Percentiles rank a stretch among this genome's conserved stretches.
phyloP scores from a whole-genome alignment of 2,888 invertebrate species.

The Nomada ruficornis region DNA sequence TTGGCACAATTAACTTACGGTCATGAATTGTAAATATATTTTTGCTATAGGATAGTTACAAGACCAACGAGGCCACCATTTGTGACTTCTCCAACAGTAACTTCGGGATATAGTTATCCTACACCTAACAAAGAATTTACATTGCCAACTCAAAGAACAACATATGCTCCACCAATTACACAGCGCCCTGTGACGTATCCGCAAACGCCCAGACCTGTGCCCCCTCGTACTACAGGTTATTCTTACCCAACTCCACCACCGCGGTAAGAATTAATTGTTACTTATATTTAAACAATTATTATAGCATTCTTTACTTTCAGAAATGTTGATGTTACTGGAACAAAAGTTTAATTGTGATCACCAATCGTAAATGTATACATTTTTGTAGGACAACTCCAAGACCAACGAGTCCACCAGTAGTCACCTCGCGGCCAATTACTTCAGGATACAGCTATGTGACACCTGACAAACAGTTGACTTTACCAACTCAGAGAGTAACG shows the following conservation, averaged over 20 bases:
- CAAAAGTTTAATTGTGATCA: no score
- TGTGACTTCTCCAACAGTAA: conserved; percentile 33
- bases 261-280: neutral
- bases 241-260: neutral
- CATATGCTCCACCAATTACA: neutral
- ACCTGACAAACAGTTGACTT: conserved; percentile 6
- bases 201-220: neutral
- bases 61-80: conserved; percentile 31
- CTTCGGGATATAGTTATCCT: conserved; percentile 18
- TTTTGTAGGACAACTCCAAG: neutral
- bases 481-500: conserved; percentile 12
- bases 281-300: neutral
- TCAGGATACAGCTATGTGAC: conserved; percentile 42
- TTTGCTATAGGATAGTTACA: neutral
- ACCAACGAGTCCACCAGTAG: neutral
- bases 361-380: neutral
- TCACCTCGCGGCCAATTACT: conserved; percentile 9
- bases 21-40: neutral
- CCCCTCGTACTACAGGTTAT: neutral
- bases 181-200: neutral
- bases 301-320: neutral
- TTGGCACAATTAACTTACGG: neutral
- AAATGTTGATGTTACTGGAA: neutral
- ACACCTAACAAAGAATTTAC: neutral
- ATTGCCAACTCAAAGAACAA: neutral